Conservation (phyloP, 1,140 invertebrate genomes). For the Drosophila mojavensis region DNA sequence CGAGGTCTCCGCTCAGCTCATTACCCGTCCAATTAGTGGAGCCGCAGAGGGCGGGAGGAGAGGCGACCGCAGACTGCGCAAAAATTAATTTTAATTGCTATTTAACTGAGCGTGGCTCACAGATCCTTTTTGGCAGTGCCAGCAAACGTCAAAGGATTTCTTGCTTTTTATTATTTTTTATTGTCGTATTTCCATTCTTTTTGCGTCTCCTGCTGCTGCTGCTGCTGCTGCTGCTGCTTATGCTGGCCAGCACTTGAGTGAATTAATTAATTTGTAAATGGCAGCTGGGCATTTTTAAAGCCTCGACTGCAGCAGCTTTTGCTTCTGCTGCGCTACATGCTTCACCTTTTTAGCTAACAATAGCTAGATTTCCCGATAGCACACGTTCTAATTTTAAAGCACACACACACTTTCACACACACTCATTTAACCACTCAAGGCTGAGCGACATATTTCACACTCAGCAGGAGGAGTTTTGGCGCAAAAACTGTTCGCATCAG, state of each 20-base stretch:
- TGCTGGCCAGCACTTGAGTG: constrained; percentile 35
- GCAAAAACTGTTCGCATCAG: neutral
- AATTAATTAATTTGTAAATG: constrained; percentile 54
- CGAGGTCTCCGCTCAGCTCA: constrained; percentile 16
- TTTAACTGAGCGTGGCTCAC: constrained; percentile 69
- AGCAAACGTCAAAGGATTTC: constrained; percentile 37
- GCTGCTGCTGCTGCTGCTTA: neutral
- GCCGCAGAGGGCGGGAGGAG: constrained; percentile 24
- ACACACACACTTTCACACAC: constrained; percentile 21
- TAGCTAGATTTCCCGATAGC: constrained; percentile 77
- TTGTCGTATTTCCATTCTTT: constrained; percentile 21
- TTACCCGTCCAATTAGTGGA: constrained; percentile 65
- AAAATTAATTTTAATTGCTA: constrained; percentile 81
- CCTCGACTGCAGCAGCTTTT: constrained; percentile 9
- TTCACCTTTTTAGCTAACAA: constrained; percentile 59
- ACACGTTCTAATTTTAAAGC: constrained; percentile 80
- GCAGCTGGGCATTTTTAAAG: constrained; percentile 30
- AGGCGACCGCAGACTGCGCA: constrained; percentile 60
- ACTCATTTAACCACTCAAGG: neutral
- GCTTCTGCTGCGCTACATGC: constrained; percentile 29
- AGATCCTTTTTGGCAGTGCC: constrained; percentile 40
- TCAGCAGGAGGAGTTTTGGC: neutral
- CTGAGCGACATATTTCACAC: constrained; percentile 20
- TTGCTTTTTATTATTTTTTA: constrained; percentile 17
- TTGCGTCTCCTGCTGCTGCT: neutral